These are phyloP conservation scores for Hirudo medicinalis DNA, from an alignment of 1,140 invertebrate genomes.

Conservation along the genomic window DNA sequence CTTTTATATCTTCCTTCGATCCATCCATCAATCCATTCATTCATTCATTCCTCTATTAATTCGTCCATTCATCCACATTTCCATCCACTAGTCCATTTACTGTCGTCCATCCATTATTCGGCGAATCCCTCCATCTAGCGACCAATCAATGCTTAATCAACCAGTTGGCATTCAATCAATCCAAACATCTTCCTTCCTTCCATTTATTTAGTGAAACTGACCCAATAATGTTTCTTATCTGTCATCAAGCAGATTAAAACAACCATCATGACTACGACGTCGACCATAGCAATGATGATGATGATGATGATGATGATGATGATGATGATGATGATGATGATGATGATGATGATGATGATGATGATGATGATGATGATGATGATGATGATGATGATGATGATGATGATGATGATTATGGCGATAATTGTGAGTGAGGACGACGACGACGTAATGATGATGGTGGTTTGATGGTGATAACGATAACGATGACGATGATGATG, in stretches of 20 bases:
- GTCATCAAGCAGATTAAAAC: too few species aligned
- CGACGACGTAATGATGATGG: constrained; percentile 7
- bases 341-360: constrained; percentile 21
- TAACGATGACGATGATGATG: neutral
- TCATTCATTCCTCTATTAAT: neutral
- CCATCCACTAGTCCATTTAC: neutral
- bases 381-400: constrained; percentile 6
- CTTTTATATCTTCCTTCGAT: neutral
- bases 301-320: constrained; percentile 18
- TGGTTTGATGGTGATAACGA: neutral
- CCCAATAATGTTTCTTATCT: too few species aligned
- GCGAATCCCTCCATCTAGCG: neutral
- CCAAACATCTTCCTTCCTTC: neutral
- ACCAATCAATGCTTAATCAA: neutral
- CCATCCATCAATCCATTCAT: neutral
- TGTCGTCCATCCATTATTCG: neutral
- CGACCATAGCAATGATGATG: constrained; percentile 10
- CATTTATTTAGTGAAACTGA: neutral
- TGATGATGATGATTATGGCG: neutral
- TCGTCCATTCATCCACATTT: neutral
- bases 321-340: constrained; percentile 21
- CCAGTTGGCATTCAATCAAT: neutral
- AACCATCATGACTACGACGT: neutral
- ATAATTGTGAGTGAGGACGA: neutral
- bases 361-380: constrained; percentile 12